These are phyloP conservation scores for Neotoxoptera formosana DNA, from an alignment of 1,140 invertebrate species.

Conservation along the genomic window DNA sequence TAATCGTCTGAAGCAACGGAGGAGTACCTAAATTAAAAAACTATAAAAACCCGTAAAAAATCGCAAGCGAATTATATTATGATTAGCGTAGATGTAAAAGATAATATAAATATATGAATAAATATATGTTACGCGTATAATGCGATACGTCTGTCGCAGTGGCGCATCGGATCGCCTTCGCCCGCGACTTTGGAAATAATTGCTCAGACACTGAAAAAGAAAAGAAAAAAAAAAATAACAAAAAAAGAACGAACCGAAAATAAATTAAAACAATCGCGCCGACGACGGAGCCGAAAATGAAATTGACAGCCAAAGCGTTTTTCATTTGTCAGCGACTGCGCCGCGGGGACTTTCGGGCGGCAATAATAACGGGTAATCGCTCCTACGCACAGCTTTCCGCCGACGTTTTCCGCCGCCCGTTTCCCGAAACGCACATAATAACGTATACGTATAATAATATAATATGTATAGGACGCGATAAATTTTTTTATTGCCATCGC, in stretches of 20 bases:
- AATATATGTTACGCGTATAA: background rate
- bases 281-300: background rate
- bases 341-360: background rate
- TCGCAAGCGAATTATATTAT: background rate
- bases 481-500: background rate
- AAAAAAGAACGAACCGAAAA: background rate
- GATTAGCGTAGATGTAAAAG: background rate
- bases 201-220: too few relatives aligned
- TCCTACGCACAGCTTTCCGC: background rate
- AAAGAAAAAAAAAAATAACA: background rate
- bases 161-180: background rate
- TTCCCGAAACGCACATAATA: background rate
- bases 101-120: background rate
- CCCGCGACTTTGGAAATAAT: background rate
- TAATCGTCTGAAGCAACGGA: background rate
- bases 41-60: background rate
- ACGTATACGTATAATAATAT: background rate
- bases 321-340: constrained; percentile 5
- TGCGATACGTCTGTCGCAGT: background rate
- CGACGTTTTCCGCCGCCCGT: background rate
- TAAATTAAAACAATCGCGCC: constrained; percentile 12
- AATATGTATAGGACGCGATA: background rate
- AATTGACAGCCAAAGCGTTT: constrained; percentile 2
- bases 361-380: background rate
- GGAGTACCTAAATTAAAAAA: background rate